Evolutionary conservation across 2,888 invertebrate species (phyloP).

Genomic region (Sphecodes monilicornis): DNA sequence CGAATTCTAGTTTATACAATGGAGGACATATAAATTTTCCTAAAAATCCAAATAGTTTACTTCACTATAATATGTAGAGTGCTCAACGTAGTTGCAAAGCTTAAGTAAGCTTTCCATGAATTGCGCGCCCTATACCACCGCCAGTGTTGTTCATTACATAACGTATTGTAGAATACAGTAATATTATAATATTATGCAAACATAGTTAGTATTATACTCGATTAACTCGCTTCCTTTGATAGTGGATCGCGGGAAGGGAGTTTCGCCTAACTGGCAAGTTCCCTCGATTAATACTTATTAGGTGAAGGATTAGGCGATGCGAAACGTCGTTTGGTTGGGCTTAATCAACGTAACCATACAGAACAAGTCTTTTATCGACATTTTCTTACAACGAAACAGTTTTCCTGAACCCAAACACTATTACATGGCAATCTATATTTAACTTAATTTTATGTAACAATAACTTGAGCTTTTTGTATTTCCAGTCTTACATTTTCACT

Average conservation of each 20-base stretch:
- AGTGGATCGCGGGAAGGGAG: not conserved
- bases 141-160: not conserved
- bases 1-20: not conserved
- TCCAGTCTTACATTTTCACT: no score
- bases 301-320: not conserved
- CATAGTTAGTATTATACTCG: not conserved
- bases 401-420: not conserved
- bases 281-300: slow-evolving; percentile 7
- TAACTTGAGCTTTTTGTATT: not conserved
- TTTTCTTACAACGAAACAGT: not conserved
- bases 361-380: not conserved
- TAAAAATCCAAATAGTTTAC: not conserved
- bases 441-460: not conserved
- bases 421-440: not conserved
- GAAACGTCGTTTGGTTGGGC: not conserved
- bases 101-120: slow-evolving; percentile 6
- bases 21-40: not conserved
- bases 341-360: not conserved
- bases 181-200: slow-evolving; percentile 6
- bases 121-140: not conserved
- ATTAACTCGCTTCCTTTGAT: slow-evolving; percentile 15
- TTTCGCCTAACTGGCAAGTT: not conserved
- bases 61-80: not conserved
- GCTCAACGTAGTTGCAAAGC: not conserved
- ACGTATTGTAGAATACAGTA: not conserved